Conservation (phyloP, 2,888 invertebrate species). For the Falcaria lacertinaria region DNA sequence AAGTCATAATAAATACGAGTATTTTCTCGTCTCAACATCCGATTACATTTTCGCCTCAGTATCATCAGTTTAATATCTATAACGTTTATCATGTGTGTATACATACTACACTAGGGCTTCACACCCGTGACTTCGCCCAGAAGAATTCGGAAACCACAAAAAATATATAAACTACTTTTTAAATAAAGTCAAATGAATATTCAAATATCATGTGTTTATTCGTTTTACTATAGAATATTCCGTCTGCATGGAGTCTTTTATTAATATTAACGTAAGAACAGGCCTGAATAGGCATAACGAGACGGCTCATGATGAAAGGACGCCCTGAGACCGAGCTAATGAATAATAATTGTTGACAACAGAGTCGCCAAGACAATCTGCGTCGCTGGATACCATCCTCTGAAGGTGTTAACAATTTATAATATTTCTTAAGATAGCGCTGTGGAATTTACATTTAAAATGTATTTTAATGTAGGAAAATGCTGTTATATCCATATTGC, state of each 20-base stretch:
- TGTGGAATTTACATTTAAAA: background rate
- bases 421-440: background rate
- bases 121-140: too few relatives aligned
- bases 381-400: slow-evolving; percentile 18
- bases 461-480: too few relatives aligned
- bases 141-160: too few relatives aligned
- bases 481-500: too few relatives aligned
- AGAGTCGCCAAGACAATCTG: slow-evolving; percentile 46
- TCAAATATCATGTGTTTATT: slow-evolving; percentile 14
- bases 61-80: too few relatives aligned
- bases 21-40: background rate
- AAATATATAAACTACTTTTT: too few relatives aligned
- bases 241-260: slow-evolving; percentile 38
- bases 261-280: slow-evolving; percentile 46
- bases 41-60: slow-evolving; percentile 4
- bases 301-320: slow-evolving; percentile 59
- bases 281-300: slow-evolving; percentile 64
- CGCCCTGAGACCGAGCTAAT: slow-evolving; percentile 47
- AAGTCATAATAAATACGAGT: slow-evolving; percentile 1
- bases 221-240: slow-evolving; percentile 17
- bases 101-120: too few relatives aligned
- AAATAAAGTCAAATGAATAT: slow-evolving; percentile 1
- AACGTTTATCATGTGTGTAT: too few relatives aligned
- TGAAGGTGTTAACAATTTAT: slow-evolving; percentile 12
- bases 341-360: slow-evolving; percentile 60